A percentile compares a stretch with the other conserved stretches of the same genome.
Evolutionary conservation across 2,888 invertebrate genomes (phyloP).

Genomic region (Heliconius hortense): DNA sequence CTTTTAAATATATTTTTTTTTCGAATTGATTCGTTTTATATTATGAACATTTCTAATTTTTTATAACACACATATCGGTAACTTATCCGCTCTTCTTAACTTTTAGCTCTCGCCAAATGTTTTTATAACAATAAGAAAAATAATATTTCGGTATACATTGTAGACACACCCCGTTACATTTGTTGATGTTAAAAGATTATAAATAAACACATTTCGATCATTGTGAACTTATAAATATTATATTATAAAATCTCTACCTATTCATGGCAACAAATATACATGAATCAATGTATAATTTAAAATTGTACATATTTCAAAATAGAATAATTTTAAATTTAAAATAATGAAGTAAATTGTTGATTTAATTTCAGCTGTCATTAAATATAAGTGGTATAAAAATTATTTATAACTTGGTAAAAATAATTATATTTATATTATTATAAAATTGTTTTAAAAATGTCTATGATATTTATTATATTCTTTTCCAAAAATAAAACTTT

Average conservation of each 20-base stretch:
- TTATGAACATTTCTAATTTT: constrained; percentile 18
- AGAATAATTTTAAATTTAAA: background rate
- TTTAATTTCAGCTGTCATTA: background rate
- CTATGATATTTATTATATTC: background rate
- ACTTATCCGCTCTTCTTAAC: background rate
- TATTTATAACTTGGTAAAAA: constrained; percentile 7
- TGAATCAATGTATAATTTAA: background rate
- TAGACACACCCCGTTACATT: background rate
- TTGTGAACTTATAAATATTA: background rate
- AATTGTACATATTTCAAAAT: constrained; percentile 7
- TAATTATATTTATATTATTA: constrained; percentile 7
- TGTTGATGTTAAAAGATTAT: background rate
- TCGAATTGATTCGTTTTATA: constrained; percentile 29
- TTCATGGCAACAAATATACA: background rate
- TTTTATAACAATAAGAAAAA: background rate
- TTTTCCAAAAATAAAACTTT: constrained; percentile 14
- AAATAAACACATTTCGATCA: constrained; percentile 1
- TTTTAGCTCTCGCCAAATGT: background rate
- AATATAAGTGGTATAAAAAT: background rate
- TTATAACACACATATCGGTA: constrained; percentile 18
- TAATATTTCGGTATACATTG: background rate
- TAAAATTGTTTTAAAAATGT: constrained; percentile 17
- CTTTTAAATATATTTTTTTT: constrained; percentile 25
- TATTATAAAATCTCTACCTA: constrained; percentile 18
- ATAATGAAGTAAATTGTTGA: background rate